A percentile compares a stretch with the other conserved stretches of the same genome.
These are phyloP conservation scores for Arvicanthis niloticus DNA, from an alignment of 2,113 vertebrate species.

Conservation along the genomic window DNA sequence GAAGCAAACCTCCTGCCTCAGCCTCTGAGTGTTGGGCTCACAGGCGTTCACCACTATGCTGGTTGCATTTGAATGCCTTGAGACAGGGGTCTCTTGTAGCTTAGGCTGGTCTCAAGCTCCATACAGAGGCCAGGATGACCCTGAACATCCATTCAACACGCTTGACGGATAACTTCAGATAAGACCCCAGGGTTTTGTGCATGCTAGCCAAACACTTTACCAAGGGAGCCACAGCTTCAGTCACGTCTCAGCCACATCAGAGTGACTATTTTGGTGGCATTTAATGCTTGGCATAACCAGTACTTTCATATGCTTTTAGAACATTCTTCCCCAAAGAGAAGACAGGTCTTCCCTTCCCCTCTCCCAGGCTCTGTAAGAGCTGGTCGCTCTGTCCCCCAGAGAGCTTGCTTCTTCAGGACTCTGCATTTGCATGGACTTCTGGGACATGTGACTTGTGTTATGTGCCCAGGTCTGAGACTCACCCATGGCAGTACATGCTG, in stretches of 20 bases:
- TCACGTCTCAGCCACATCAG: background rate
- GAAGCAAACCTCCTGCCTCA: background rate
- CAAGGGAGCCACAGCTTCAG: background rate
- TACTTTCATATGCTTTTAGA: background rate
- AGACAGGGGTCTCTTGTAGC: background rate
- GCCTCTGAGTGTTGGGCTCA: background rate
- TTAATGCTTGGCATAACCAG: background rate
- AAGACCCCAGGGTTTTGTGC: background rate
- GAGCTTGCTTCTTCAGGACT: background rate
- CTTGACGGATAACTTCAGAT: background rate
- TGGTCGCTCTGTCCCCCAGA: background rate
- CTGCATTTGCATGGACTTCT: background rate
- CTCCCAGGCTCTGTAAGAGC: background rate
- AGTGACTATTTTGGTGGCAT: background rate
- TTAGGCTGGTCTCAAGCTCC: background rate
- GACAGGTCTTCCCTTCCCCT: background rate
- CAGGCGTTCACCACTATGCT: background rate
- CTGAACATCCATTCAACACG: background rate
- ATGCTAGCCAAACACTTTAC: background rate
- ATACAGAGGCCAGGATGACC: background rate
- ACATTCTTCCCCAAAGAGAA: background rate
- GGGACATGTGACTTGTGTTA: background rate
- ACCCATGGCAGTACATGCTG: background rate
- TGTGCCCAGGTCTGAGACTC: too few species aligned
- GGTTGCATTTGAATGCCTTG: background rate